phyloP scores from a whole-genome alignment of 2,888 invertebrate species.

The Galerucella pusilla region DNA sequence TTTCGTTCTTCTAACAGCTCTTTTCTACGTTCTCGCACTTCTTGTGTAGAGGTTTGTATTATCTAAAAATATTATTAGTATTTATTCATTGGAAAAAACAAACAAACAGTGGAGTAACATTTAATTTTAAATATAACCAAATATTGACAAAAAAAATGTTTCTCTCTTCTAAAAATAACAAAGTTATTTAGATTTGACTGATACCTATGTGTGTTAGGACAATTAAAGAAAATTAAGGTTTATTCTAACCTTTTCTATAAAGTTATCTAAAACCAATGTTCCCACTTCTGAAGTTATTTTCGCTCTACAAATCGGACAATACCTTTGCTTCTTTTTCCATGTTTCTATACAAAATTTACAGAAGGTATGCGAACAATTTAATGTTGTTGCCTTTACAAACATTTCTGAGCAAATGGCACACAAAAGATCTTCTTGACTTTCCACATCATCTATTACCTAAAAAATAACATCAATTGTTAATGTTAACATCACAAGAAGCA shows the following conservation, averaged over 20 bases:
- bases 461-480: constrained; percentile 16
- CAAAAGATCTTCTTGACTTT: constrained; percentile 76
- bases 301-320: constrained; percentile 78
- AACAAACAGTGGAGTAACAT: no score
- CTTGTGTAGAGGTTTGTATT: constrained; percentile 71
- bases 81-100: neutral
- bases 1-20: constrained; percentile 63
- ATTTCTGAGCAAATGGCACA: constrained; percentile 82
- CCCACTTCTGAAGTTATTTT: constrained; percentile 68
- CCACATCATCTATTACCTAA: constrained; percentile 38
- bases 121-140: no score
- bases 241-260: constrained; percentile 75
- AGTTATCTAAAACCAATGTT: constrained; percentile 76
- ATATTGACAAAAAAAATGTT: no score
- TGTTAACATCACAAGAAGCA: no score
- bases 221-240: no score
- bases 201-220: no score
- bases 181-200: no score
- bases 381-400: constrained; percentile 75
- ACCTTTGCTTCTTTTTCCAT: constrained; percentile 77
- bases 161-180: no score
- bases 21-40: constrained; percentile 70
- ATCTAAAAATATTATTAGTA: constrained; percentile 69
- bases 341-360: constrained; percentile 76
- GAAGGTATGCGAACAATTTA: constrained; percentile 81